Base-by-base conservation (phyloP, 35 echinoderm and acorn worm genomes). In the Holothuria glaberrima region DNA sequence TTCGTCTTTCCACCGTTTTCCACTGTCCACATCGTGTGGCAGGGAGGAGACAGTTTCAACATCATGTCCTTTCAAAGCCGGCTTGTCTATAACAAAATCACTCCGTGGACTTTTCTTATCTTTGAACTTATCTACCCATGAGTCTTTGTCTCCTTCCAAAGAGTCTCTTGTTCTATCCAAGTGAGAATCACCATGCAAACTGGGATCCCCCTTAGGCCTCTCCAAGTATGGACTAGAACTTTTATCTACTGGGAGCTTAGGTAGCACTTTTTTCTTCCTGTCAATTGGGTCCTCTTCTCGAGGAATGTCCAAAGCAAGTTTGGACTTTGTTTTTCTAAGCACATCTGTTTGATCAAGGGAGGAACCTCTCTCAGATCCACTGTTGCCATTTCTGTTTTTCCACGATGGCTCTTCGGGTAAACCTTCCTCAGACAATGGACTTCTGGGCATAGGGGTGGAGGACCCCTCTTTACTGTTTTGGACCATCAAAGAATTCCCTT, bases 401-500 rank as follows among this genome's bases (percentile, higher is more conserved):
- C 94, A 90, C 3, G 79, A 58, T 32, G 89, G 88, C 16, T 92
- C 91, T 26, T 92, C 91, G 5, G 68, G 38, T 25, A 52, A 88
- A 18, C 90, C 90, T 21, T 90, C 91, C 48, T 92, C 91, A 67
- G 91, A 89, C 16, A 82, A 86, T 19, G 94, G 91, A 56, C 87
- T 92, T 59, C 68, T 88, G 12, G 86, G 86, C 36, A 96, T 88
- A 9, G 94, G 91, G 57, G 94, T 93, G 14, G 71, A 76, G 24
- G 94, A 95, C 34, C 94, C 90, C n/a, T 96, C 94, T 56, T 94
- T 94, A 60, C 30, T 87, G 29, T 52, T 87, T 27, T 60, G 65
- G 12, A 69, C 66, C 61, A 87, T 87, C 54, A 84, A 30, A 54
- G 85, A 70, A 52, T 84, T 84, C 13, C 26, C 29, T 33, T 69